These are phyloP conservation scores for Octopus sinensis DNA, from an alignment of 1,140 invertebrate species.

Conservation along the genomic window DNA sequence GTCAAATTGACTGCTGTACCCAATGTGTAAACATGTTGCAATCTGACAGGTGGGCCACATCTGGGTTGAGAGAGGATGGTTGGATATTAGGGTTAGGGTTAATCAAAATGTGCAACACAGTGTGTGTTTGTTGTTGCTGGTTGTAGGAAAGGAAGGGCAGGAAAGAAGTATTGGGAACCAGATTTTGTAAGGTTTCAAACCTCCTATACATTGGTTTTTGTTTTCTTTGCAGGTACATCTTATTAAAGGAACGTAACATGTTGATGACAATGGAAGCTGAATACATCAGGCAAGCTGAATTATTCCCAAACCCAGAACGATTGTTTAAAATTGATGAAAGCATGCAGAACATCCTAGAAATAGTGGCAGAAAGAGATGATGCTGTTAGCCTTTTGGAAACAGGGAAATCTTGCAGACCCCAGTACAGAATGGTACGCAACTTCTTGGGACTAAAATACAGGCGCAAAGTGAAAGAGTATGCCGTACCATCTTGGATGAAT, in stretches of 20 bases:
- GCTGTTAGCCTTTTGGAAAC: conserved; percentile 90
- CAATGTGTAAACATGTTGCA: too few species aligned
- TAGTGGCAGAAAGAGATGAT: conserved; percentile 87
- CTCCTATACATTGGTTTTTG: too few species aligned
- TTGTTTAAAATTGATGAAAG: conserved; percentile 91
- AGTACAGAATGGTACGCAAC: conserved; percentile 28
- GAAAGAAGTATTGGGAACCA: too few species aligned
- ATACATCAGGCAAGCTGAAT: conserved; percentile 66
- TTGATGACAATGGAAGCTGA: conserved; percentile 91
- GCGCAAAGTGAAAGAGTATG: conserved; percentile 31
- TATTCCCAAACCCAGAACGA: conserved; percentile 93
- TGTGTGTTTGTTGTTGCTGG: too few species aligned
- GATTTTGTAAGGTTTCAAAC: too few species aligned
- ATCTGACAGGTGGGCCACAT: too few species aligned
- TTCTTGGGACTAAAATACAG: conserved; percentile 33
- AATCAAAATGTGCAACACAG: too few species aligned
- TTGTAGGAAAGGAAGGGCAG: too few species aligned
- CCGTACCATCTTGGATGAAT: conserved; percentile 37
- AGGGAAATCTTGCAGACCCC: conserved; percentile 60
- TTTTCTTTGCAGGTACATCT: conserved; percentile 69
- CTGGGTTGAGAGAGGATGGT: too few species aligned
- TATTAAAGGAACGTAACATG: conserved; percentile 97
- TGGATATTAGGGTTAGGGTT: too few species aligned
- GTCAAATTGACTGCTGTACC: too few species aligned
- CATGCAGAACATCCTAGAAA: conserved; percentile 90